These are phyloP conservation scores for Diarsia brunnea DNA, from an alignment of 2,888 invertebrate genomes.

Conservation along the genomic window DNA sequence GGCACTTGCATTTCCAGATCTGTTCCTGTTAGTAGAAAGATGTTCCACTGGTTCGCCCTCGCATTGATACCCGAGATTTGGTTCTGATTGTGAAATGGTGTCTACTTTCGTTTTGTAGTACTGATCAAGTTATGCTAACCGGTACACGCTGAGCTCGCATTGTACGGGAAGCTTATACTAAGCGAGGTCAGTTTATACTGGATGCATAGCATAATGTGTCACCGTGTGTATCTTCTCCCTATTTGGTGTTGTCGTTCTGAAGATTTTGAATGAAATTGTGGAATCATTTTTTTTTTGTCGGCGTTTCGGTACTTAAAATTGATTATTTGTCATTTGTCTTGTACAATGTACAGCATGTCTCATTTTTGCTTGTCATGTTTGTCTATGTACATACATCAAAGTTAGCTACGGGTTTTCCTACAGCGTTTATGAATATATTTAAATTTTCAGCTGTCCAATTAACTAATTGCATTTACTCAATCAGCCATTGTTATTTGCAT, in stretches of 20 bases:
- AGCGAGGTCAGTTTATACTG: too few relatives aligned
- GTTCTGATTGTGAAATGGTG: slow-evolving; percentile 46
- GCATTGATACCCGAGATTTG: slow-evolving; percentile 46
- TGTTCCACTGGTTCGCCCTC: slow-evolving; percentile 67
- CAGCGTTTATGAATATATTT: not conserved
- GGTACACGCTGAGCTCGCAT: too few relatives aligned
- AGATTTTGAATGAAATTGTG: not conserved
- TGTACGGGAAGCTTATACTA: too few relatives aligned
- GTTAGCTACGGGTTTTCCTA: not conserved
- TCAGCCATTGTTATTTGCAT: slow-evolving; percentile 29
- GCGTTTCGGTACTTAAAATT: not conserved
- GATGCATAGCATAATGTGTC: too few relatives aligned
- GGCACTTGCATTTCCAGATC: slow-evolving; percentile 71
- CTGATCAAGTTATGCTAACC: not conserved
- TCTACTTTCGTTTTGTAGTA: slow-evolving; percentile 44
- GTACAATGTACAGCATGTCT: not conserved
- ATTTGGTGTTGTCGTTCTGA: not conserved
- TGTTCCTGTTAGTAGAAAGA: slow-evolving; percentile 68
- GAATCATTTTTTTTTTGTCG: not conserved
- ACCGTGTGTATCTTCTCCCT: slow-evolving; percentile 3
- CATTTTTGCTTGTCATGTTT: not conserved
- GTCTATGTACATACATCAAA: not conserved
- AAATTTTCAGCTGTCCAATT: not conserved
- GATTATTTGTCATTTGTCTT: not conserved
- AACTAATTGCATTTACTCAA: not conserved